These are phyloP conservation scores for Cephus nigrinus DNA, from an alignment of 2,888 invertebrate species.

Conservation along the genomic window DNA sequence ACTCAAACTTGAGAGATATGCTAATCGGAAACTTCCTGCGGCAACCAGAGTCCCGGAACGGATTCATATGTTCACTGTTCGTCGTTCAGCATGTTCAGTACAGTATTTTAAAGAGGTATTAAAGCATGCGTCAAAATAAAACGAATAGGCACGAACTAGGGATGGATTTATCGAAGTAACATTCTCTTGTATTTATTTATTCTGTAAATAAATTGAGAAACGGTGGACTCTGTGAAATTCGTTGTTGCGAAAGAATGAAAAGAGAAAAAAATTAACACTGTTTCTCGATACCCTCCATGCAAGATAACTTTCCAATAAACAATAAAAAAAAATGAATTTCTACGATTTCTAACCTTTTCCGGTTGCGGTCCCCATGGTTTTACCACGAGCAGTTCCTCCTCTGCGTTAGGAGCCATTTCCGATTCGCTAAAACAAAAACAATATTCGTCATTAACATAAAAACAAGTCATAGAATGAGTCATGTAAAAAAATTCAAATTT, in stretches of 20 bases:
- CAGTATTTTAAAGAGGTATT: neutral
- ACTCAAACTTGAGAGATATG: conserved; percentile 31
- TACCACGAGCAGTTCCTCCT: conserved; percentile 61
- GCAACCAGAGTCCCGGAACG: conserved; percentile 4
- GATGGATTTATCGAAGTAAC: neutral
- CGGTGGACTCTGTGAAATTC: neutral
- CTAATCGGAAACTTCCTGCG: conserved; percentile 52
- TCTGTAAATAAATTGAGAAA: neutral
- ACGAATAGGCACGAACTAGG: neutral
- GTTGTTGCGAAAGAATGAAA: neutral
- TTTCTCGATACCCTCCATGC: neutral
- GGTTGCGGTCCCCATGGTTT: conserved; percentile 58
- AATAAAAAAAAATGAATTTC: neutral
- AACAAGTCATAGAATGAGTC: neutral
- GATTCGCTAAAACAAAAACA: conserved; percentile 56
- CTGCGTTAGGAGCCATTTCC: conserved; percentile 65
- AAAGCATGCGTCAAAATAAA: neutral
- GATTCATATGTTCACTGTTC: neutral
- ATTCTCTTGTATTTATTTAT: neutral
- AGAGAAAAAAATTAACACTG: neutral
- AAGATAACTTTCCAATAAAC: neutral
- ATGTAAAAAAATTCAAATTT: neutral
- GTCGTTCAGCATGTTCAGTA: neutral
- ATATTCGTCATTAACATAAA: neutral
- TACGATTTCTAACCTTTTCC: conserved; percentile 53